Evolutionary conservation across 2,797 vertebrate genomes (phyloP), one percentile per base, ranked within the genome.

Genomic region (Brachymystax lenok): DNA sequence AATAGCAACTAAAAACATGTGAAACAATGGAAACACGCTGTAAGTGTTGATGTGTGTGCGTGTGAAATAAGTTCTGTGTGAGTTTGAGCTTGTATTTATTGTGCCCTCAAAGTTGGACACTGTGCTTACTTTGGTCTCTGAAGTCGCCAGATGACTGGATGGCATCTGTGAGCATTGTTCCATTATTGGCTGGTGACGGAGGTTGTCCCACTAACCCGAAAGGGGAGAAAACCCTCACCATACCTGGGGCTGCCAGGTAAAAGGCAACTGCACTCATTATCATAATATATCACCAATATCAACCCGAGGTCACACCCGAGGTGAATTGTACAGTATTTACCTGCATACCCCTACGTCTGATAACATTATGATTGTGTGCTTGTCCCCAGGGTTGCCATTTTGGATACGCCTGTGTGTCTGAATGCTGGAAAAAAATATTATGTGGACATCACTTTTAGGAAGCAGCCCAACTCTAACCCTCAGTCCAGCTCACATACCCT

Each of bases 61-160:
- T 63, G 61, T 63, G 19, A n/a, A 27, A 16, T 28, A 1, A 3
- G 30, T 27, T 66, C 21, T 28, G 7, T 27, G 27, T 14, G 63
- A 14, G 28, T 66, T 30, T 66, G 63, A 28, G 63, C 14, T 27
- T 12, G 5, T 66, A 13, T 17, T 56, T 17, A n/a, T n/a, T 17
- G 16, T 14, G 63, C 13, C 4, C 28, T 27, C 14, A 66, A 66
- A 6, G 63, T 17, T 17, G 27, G 27, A 28, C 28, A 30, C 64
- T 67, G 64, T 67, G 12, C 21, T 63, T 68, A 16, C 30, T 17
- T 6, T 19, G 66, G 2, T 78, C 73, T 63, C 54, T 84, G 64
- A 91, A 97, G 97, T 79, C 89, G 51, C 77, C 89, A 13, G 93
- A 92, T 87, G 94, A 97, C 84, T 97, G 96, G 96, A 75, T 85